Evolutionary conservation across 2,797 vertebrate species (phyloP).

Genomic region (Serranus cabrilla): DNA sequence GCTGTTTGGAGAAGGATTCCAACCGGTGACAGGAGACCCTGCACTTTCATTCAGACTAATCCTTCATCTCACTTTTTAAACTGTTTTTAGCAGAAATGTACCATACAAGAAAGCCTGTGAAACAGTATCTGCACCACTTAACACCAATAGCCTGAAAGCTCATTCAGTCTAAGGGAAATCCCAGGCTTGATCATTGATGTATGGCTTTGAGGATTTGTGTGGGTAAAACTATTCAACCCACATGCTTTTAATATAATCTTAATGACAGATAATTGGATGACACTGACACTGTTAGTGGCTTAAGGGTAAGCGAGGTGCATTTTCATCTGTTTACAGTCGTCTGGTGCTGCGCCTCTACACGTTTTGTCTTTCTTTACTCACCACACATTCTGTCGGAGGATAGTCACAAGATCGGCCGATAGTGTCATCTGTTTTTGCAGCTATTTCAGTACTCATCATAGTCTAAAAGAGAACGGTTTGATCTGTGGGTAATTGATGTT

Average conservation of each 20-base stretch:
- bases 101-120: not conserved
- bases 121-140: conserved; percentile 6
- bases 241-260: conserved; percentile 25
- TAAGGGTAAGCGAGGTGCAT: not conserved
- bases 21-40: not conserved
- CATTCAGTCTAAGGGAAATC: conserved; percentile 20
- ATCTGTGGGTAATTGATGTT: conserved; percentile 35
- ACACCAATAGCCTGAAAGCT: not conserved
- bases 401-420: conserved; percentile 14
- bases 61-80: not conserved
- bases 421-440: conserved; percentile 51
- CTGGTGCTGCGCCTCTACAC: conserved; percentile 13
- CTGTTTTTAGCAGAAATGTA: not conserved
- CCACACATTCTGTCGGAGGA: not conserved
- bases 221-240: conserved; percentile 16
- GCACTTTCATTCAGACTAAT: conserved; percentile 24
- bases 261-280: conserved; percentile 48
- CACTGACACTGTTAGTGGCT: conserved; percentile 11
- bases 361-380: conserved; percentile 11
- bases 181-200: conserved; percentile 2
- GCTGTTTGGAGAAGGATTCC: conserved; percentile 41
- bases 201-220: conserved; percentile 13
- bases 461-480: conserved; percentile 35
- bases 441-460: conserved; percentile 28
- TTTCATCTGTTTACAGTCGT: conserved; percentile 15